Percentiles rank a stretch among this genome's conserved stretches.
Evolutionary conservation across 2,113 vertebrate species (phyloP).

Genomic region (Nanger granti): DNA sequence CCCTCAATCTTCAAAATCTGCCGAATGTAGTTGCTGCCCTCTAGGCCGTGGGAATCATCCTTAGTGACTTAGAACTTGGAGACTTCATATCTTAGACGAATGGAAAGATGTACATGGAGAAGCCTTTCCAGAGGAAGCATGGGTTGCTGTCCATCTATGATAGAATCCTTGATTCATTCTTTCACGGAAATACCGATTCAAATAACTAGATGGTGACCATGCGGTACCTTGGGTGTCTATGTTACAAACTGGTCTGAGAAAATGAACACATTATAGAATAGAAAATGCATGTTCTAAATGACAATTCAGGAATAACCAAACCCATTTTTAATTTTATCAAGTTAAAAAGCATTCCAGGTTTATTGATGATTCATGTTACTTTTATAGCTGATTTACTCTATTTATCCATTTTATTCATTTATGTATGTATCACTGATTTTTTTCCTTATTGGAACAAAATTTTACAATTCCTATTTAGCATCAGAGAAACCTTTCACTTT

Average conservation of each 20-base stretch:
- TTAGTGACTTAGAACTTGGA: not conserved
- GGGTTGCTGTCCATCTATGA: not conserved
- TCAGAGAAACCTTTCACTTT: not conserved
- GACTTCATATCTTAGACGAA: not conserved
- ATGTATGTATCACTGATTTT: not conserved
- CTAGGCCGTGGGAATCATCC: not conserved
- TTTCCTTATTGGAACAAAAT: not conserved
- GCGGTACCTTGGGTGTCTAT: not conserved
- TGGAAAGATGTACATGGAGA: not conserved
- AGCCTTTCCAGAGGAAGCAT: not conserved
- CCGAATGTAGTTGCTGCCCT: not conserved
- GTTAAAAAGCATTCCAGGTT: not conserved
- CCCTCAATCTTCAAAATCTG: not conserved
- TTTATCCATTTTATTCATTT: not conserved
- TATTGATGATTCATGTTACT: not conserved
- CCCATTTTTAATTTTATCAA: not conserved
- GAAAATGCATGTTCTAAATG: not conserved
- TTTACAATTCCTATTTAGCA: not conserved
- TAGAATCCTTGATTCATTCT: not conserved
- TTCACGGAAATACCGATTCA: not conserved
- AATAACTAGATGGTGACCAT: not conserved
- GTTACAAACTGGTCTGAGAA: not conserved
- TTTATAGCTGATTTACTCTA: not conserved
- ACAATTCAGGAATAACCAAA: not conserved
- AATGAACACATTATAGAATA: not conserved